Evolutionary conservation across 92 coral and sea anemone genomes (phyloP), one percentile per base, ranked within the genome.

Genomic region (Anthopleura xanthogrammica): DNA sequence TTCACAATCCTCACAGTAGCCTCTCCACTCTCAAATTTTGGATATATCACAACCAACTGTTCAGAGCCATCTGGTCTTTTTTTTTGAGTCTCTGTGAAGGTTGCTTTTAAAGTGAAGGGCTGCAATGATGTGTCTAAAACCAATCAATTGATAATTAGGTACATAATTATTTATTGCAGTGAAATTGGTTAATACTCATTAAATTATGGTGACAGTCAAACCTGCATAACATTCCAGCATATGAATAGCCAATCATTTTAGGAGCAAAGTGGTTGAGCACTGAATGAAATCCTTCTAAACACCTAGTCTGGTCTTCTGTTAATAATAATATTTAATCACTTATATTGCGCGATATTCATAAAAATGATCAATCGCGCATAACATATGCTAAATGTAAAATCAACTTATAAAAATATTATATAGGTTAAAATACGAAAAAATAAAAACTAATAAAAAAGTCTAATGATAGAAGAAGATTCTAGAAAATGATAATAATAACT

Each of bases 191-290:
- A 39, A 75, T 3, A 46, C 5, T 4, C 14, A 81, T 64, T 2
- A 43, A 43, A 57, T 3, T 17, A 3, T 13, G 40, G 43, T 36
- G 1, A 71, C 2, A 22, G 50, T 16, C 79, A 40, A 9, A 82
- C 86, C 89, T 86, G 86, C 86, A 80, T 52, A 65, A 80, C 89
- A 86, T 86, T 42, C 84, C 89, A 65, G 23, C 79, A n/a, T n/a
- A 86, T 70, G 85, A 79, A 74, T 79, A 86, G 1, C 52, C 80
- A n/a, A 86, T 86, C 85, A 86, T 86, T 57, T 86, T 86, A 3
- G 89, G 89, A 16, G 80, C 57, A 80, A 86, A 86, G 42, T 86
- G 85, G 78, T 85, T 85, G 23, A 79, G 8, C 5, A 85, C 88
- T 1, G 88, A 85, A 62, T 85, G 88, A 60, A 78, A 85, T 3